phyloP scores from a whole-genome alignment of 2,797 vertebrate genomes.

The Otus scops region DNA sequence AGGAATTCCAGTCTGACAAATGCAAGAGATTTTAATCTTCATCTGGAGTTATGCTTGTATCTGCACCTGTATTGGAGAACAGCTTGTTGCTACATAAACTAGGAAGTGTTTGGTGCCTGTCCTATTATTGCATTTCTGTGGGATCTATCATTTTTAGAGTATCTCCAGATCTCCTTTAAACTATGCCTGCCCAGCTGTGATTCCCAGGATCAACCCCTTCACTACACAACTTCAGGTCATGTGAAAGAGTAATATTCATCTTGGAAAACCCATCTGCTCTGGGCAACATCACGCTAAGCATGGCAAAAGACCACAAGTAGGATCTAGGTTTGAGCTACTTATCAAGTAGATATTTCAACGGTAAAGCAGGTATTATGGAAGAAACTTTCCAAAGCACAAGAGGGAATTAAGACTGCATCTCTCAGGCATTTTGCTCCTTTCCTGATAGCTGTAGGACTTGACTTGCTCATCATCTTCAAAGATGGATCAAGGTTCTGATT shows the following conservation, averaged over 20 bases:
- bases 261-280: not conserved
- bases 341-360: not conserved
- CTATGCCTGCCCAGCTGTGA: not conserved
- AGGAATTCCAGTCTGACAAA: not conserved
- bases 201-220: not conserved
- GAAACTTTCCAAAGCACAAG: not conserved
- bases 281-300: accelerated
- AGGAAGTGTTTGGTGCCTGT: not conserved
- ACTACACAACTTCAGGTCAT: not conserved
- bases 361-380: not conserved
- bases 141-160: not conserved
- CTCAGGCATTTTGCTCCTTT: not conserved
- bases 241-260: not conserved
- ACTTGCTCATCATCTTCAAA: not conserved
- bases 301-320: accelerated
- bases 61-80: not conserved
- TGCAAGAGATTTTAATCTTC: not conserved
- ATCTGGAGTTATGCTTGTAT: not conserved
- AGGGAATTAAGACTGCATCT: not conserved
- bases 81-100: not conserved
- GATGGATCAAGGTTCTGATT: not conserved
- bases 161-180: not conserved
- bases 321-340: not conserved
- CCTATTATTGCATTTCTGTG: not conserved
- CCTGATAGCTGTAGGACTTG: not conserved